Conservation (phyloP, 2,797 vertebrate genomes). For the Phalanger gymnotis region DNA sequence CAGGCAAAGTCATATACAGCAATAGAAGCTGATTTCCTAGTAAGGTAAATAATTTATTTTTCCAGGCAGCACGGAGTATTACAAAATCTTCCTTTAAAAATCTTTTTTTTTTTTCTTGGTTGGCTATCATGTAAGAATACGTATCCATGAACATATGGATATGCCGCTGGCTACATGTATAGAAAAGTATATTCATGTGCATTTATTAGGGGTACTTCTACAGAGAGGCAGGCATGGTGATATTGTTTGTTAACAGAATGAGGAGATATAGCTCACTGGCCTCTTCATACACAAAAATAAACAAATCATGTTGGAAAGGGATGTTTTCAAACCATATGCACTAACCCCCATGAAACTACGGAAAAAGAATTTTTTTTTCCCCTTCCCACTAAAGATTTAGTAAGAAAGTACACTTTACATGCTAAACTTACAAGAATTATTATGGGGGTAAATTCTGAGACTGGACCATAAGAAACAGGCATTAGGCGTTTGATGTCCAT, state of each 20-base stretch:
- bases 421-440: constrained; percentile 61
- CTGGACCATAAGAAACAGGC: constrained; percentile 56
- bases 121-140: constrained; percentile 42
- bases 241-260: accelerated
- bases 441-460: constrained; percentile 76
- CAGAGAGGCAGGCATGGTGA: constrained; percentile 55
- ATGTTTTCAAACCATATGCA: constrained; percentile 40
- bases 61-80: constrained; percentile 73
- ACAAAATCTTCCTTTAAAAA: constrained; percentile 76
- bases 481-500: constrained; percentile 70
- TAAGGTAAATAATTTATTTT: constrained; percentile 77
- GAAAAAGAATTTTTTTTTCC: constrained; percentile 73
- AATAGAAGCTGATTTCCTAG: constrained; percentile 79
- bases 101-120: constrained; percentile 64
- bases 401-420: constrained; percentile 74
- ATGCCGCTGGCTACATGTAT: constrained; percentile 60
- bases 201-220: not conserved
- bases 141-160: not conserved
- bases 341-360: constrained; percentile 71
- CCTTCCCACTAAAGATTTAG: constrained; percentile 55
- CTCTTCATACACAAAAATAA: constrained; percentile 64
- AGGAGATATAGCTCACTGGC: constrained; percentile 65
- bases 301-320: constrained; percentile 36
- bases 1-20: constrained; percentile 80
- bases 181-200: constrained; percentile 38